These are phyloP conservation scores for Idris sp. DNA, from an alignment of 1,140 invertebrate species.

Conservation along the genomic window DNA sequence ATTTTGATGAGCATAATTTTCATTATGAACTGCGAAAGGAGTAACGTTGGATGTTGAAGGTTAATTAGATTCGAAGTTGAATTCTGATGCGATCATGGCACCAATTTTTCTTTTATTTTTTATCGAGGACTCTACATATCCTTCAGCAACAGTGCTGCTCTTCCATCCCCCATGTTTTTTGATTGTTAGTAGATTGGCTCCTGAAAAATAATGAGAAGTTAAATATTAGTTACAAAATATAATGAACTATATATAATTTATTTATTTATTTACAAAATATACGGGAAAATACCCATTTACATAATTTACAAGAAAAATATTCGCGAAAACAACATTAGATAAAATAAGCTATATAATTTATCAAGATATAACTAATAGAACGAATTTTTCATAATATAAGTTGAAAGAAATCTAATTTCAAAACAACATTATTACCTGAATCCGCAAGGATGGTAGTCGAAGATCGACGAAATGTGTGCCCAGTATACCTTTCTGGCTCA, in stretches of 20 bases:
- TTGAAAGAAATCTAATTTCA: background rate
- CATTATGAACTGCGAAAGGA: no score
- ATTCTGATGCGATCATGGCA: background rate
- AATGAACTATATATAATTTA: no score
- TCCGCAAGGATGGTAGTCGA: slow-evolving; percentile 42
- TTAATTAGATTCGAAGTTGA: background rate
- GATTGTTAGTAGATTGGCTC: slow-evolving; percentile 29
- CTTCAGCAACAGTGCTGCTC: background rate
- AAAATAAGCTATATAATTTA: no score
- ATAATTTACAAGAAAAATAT: no score
- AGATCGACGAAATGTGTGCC: slow-evolving; percentile 45
- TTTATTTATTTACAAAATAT: no score
- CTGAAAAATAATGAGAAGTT: slow-evolving; percentile 8
- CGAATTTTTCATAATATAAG: no score
- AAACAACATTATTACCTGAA: slow-evolving; percentile 12
- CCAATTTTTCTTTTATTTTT: background rate
- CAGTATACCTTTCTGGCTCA: slow-evolving; percentile 35
- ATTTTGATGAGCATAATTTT: no score
- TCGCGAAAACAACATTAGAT: no score
- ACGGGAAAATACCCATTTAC: no score
- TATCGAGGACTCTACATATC: background rate
- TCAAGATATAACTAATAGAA: no score
- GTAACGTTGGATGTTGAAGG: no score
- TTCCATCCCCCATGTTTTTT: slow-evolving; percentile 24
- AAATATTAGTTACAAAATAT: no score